Conservation (phyloP, 1,140 invertebrate genomes). For the Diorhabda elongata region DNA sequence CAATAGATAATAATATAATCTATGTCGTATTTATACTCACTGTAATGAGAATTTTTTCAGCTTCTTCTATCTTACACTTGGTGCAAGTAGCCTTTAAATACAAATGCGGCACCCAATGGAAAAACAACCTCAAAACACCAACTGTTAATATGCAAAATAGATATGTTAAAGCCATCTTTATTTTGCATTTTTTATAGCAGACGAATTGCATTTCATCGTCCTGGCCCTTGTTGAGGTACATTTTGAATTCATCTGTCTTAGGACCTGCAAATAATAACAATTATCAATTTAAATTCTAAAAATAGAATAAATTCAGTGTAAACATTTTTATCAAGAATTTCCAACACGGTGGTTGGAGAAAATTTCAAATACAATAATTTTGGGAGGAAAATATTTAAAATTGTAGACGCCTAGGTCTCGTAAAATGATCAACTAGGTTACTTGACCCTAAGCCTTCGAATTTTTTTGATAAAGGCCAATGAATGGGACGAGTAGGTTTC, state of each 20-base stretch:
- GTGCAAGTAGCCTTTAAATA: conserved; percentile 69
- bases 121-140: conserved; percentile 72
- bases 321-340: not conserved
- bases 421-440: too few relatives aligned
- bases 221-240: conserved; percentile 59
- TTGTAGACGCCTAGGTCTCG: too few relatives aligned
- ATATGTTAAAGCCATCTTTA: conserved; percentile 58
- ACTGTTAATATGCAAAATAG: conserved; percentile 61
- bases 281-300: not conserved
- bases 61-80: conserved; percentile 64
- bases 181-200: conserved; percentile 58
- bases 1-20: too few relatives aligned
- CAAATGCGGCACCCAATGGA: conserved; percentile 84
- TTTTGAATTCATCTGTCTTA: conserved; percentile 27
- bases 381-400: too few relatives aligned
- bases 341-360: not conserved
- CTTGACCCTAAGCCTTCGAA: too few relatives aligned
- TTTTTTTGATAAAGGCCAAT: too few relatives aligned
- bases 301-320: not conserved
- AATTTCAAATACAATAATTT: too few relatives aligned
- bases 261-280: conserved; percentile 19
- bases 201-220: conserved; percentile 69
- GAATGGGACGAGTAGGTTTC: too few relatives aligned
- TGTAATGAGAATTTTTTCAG: conserved; percentile 73
- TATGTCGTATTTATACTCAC: conserved; percentile 51